Base-by-base conservation (phyloP, 2,797 vertebrate species). In the Halcyon badia region DNA sequence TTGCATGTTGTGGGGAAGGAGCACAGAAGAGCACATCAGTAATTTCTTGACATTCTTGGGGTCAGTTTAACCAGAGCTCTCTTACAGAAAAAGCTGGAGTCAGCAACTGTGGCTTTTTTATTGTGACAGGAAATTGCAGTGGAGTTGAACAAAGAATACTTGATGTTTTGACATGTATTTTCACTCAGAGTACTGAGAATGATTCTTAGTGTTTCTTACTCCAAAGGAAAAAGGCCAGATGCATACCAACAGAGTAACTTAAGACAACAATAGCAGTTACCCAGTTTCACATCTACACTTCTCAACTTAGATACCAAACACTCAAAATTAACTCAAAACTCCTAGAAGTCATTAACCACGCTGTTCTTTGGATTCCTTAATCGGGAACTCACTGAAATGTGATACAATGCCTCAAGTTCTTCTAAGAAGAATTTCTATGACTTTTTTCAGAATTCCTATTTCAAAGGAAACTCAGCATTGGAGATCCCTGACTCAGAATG, bases 21-120 rank as follows among this genome's bases (percentile, higher is more conserved):
- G 33, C 31, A 37, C 26, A 26, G n/a, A 68, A 57, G 20, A 16
- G 12, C 0, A 0, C 11, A 42, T 20, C 62, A 66, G 48, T 51
- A 44, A 72, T 33, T 71, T 62, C 19, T 70, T 62, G 15, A 42
- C 42, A 41, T 33, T 44, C 26, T 35, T 51, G 80, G 69, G 33
- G 54, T 51, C 82, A 64, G 10, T 65, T 71, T 75, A 69, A 24
- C 14, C 81, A 90, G 49, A 57, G 18, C 5, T 3, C 19, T 6
- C 42, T 60, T 42, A 24, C 7, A 58, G n/a, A 64, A 48, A 48
- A 71, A 71, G 13, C 1, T 64, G 31, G 11, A n/a, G 37, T 57
- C 44, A 65, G 25, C n/a, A 81, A 28, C 15, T 21, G 10, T 9
- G 78, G 31, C 15, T 64, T 61, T 24, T 22, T 31, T 42, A 18